Conservation (phyloP, 2,797 vertebrate genomes). For the Periparus ater region DNA sequence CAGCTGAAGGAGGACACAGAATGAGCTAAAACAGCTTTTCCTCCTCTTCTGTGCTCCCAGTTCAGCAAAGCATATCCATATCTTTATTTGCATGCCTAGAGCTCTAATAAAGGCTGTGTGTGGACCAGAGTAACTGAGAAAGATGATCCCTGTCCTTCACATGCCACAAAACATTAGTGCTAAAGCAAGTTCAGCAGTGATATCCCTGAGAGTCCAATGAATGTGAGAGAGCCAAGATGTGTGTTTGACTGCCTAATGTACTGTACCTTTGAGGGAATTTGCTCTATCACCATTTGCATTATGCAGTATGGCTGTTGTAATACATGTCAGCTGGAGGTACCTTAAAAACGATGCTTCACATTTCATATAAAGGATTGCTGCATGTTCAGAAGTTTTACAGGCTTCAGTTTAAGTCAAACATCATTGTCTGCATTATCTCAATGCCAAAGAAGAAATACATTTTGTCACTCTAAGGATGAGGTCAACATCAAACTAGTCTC, state of each 20-base stretch:
- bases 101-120: background rate
- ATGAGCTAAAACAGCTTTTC: background rate
- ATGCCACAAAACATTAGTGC: background rate
- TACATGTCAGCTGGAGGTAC: background rate
- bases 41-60: background rate
- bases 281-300: background rate
- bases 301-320: background rate
- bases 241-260: background rate
- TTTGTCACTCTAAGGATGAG: background rate
- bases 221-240: background rate
- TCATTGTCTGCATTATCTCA: background rate
- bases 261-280: background rate
- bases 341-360: background rate
- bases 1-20: background rate
- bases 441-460: background rate
- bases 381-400: background rate
- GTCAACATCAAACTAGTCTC: background rate
- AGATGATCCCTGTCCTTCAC: background rate
- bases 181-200: background rate
- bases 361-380: background rate
- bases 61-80: background rate
- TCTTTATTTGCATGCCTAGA: background rate
- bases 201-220: background rate
- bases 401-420: background rate
- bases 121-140: background rate